Evolutionary conservation across 2,797 vertebrate species (phyloP).

Genomic region (Acipenser ruthenus): DNA sequence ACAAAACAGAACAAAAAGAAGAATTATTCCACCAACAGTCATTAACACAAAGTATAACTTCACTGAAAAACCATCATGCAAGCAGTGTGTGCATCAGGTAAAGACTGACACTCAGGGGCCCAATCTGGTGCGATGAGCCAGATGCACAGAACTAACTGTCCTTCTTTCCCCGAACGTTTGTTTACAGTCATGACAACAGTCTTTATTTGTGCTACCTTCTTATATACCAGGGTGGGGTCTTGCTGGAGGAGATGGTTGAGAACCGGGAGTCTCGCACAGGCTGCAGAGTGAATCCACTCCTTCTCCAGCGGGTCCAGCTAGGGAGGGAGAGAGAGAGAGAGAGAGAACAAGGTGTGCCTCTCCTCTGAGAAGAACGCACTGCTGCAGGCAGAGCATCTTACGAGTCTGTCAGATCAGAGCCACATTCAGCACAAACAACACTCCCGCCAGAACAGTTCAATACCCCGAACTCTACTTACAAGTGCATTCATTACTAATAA

Average conservation of each 20-base stretch:
- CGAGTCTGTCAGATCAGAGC: background rate
- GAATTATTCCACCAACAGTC: background rate
- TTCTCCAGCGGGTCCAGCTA: slow-evolving; percentile 70
- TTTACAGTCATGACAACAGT: background rate
- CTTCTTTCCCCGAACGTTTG: background rate
- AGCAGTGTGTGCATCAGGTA: too few relatives aligned
- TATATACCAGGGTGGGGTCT: slow-evolving; percentile 60
- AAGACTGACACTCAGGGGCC: too few relatives aligned
- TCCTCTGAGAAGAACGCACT: background rate
- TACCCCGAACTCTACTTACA: too few relatives aligned
- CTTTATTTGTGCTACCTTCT: slow-evolving; percentile 51
- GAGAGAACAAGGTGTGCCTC: background rate
- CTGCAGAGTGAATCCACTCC: slow-evolving; percentile 70
- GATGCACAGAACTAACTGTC: background rate
- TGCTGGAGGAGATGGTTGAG: slow-evolving; percentile 62
- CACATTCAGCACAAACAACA: background rate
- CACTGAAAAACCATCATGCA: too few relatives aligned
- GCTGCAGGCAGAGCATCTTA: background rate
- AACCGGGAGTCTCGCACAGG: slow-evolving; percentile 54
- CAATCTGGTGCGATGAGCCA: too few relatives aligned
- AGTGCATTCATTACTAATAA: too few relatives aligned
- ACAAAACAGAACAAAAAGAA: background rate
- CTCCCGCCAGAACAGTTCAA: too few relatives aligned
- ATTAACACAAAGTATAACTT: too few relatives aligned
- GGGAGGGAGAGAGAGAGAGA: background rate